phyloP scores from a whole-genome alignment of 2,888 invertebrate species.

The Alsophila aescularia region DNA sequence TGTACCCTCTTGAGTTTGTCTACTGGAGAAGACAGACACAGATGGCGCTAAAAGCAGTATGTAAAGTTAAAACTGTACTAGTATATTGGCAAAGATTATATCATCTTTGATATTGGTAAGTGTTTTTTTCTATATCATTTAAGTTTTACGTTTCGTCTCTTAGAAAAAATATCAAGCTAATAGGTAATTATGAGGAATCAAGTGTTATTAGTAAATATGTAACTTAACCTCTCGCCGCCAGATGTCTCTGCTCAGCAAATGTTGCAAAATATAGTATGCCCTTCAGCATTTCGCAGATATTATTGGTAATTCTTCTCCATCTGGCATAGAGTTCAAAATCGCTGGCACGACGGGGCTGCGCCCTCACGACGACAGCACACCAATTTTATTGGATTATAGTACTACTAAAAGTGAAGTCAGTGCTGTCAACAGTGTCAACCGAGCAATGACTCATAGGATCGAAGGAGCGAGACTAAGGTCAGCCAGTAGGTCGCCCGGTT shows the following conservation, averaged over 20 bases:
- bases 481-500: slow-evolving; percentile 59
- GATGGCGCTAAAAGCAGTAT: slow-evolving; percentile 6
- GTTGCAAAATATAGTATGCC: slow-evolving; percentile 7
- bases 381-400: slow-evolving; percentile 20
- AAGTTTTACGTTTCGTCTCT: too few species aligned
- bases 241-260: slow-evolving; percentile 41
- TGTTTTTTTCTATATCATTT: too few species aligned
- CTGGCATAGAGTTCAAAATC: slow-evolving; percentile 25
- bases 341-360: slow-evolving; percentile 6
- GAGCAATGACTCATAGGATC: slow-evolving; percentile 59
- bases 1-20: not conserved
- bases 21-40: slow-evolving; percentile 14
- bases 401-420: slow-evolving; percentile 31
- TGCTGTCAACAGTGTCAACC: slow-evolving; percentile 48
- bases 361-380: slow-evolving; percentile 2
- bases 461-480: slow-evolving; percentile 50
- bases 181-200: too few species aligned
- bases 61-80: too few species aligned
- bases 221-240: slow-evolving; percentile 28
- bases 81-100: too few species aligned
- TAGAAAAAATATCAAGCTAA: too few species aligned
- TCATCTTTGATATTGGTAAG: too few species aligned
- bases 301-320: slow-evolving; percentile 9
- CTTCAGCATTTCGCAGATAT: slow-evolving; percentile 14
- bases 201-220: not conserved